A percentile compares a stretch with the other conserved stretches of the same genome.
phyloP scores from a whole-genome alignment of 1,140 invertebrate genomes.

The Ceratosolen solmsi region DNA sequence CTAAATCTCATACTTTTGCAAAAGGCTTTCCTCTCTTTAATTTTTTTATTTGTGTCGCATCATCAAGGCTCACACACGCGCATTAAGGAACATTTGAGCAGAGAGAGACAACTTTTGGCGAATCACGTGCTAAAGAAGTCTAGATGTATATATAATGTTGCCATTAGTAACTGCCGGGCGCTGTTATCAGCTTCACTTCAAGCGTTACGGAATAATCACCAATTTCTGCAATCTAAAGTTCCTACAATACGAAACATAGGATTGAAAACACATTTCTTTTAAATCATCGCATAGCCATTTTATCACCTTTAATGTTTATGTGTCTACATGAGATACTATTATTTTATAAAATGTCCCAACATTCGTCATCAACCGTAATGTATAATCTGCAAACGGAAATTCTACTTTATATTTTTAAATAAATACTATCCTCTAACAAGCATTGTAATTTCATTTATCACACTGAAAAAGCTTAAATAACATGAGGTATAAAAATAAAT shows the following conservation, averaged over 20 bases:
- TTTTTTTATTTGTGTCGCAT: constrained; percentile 11
- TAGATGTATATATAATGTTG: background rate
- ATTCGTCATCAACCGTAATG: no score
- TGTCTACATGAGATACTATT: no score
- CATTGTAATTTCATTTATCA: background rate
- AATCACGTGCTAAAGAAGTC: background rate
- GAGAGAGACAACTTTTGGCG: constrained; percentile 8
- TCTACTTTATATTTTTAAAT: no score
- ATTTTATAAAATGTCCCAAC: no score
- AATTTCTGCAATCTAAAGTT: no score
- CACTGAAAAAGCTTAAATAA: background rate
- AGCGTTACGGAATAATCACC: background rate
- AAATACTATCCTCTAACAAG: background rate
- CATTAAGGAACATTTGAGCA: background rate
- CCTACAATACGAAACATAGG: no score
- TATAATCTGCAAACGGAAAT: no score
- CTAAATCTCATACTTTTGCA: constrained; percentile 42
- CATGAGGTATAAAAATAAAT: background rate
- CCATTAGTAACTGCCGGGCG: background rate
- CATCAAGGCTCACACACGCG: background rate
- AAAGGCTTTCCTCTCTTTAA: constrained; percentile 4
- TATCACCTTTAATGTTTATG: no score
- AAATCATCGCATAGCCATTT: no score
- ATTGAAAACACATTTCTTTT: no score
- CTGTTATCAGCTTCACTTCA: background rate